Evolutionary conservation across 2,888 invertebrate genomes (phyloP), one percentile per base, ranked within the genome.

Genomic region (Watsonalla binaria): DNA sequence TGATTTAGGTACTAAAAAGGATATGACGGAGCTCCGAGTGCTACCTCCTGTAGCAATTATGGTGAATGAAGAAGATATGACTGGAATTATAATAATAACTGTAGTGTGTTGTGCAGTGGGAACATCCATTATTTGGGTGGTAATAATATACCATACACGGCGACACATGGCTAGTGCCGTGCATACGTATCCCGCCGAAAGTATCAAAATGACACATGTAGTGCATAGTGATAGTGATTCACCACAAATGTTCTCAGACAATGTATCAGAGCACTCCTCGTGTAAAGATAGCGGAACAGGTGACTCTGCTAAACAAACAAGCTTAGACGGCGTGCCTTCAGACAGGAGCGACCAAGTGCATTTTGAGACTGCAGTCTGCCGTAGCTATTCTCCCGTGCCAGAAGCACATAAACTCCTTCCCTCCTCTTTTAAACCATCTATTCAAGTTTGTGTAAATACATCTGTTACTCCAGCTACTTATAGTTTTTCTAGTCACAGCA

Each of bases 91-190:
- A 65, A 94, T 98, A 72, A 96, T 98, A 66, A 96, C 96, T 5
- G 95, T 97, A 0, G 96, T 97, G 46, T 96, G 96, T 81, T 96
- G 97, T 85, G 95, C 97, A 52, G 96, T 98, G 13, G 94, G 95
- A n/a, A 98, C 97, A 6, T 97, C 97, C 0, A 92, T 96, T 13
- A 94, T 97, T 52, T 98, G 98, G 97, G 96, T 97, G 51, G 94
- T 97, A 54, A 96, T 97, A 60, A 97, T 97, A 70, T 97, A 96
- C 81, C 95, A 96, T 75, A 96, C 96, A 5, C 92, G 96, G 59
- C 94, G 94, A 82, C 92, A 93, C 39, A 89, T 92, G 82, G 91
- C 92, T 49, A 84, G 91, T 58, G 80, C 91, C 53, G 86, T 92
- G 62, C 87, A 83, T 57, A 82, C 82, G 50, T 91, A 80, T 76